Percentiles rank a stretch among this genome's conserved stretches.
Evolutionary conservation across 2,888 invertebrate species (phyloP).

Genomic region (Mesoligia furuncula): DNA sequence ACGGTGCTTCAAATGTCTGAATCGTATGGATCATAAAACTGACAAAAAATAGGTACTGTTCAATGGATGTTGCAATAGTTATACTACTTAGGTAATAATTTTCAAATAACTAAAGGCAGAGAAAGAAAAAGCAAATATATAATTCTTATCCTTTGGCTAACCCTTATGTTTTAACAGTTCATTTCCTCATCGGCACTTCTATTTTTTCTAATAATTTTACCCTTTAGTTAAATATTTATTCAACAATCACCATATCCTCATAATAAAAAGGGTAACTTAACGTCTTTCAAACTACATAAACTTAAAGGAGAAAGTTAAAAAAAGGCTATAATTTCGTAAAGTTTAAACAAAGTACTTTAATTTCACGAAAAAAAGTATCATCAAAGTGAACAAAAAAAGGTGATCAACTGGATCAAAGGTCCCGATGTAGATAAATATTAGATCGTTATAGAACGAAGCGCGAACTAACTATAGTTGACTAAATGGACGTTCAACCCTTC

Average conservation of each 20-base stretch:
- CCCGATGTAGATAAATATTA: slow-evolving; percentile 76
- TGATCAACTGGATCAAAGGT: slow-evolving; percentile 67
- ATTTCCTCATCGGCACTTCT: neutral
- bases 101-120: too few species aligned
- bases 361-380: slow-evolving; percentile 61
- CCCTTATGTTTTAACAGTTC: neutral
- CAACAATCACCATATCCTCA: slow-evolving; percentile 27
- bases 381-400: slow-evolving; percentile 59
- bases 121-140: neutral
- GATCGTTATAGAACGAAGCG: slow-evolving; percentile 86
- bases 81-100: too few species aligned
- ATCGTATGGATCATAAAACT: too few species aligned
- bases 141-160: neutral
- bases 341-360: slow-evolving; percentile 58
- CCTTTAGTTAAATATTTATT: slow-evolving; percentile 46
- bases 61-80: neutral
- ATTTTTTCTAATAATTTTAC: slow-evolving; percentile 31
- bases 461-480: slow-evolving; percentile 85
- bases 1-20: too few species aligned
- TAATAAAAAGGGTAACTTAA: slow-evolving; percentile 57
- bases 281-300: slow-evolving; percentile 59
- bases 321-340: slow-evolving; percentile 61
- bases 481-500: slow-evolving; percentile 80
- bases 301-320: slow-evolving; percentile 47
- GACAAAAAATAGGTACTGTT: neutral